phyloP scores from a whole-genome alignment of 2,888 invertebrate species.

The Ophion slaviceki region DNA sequence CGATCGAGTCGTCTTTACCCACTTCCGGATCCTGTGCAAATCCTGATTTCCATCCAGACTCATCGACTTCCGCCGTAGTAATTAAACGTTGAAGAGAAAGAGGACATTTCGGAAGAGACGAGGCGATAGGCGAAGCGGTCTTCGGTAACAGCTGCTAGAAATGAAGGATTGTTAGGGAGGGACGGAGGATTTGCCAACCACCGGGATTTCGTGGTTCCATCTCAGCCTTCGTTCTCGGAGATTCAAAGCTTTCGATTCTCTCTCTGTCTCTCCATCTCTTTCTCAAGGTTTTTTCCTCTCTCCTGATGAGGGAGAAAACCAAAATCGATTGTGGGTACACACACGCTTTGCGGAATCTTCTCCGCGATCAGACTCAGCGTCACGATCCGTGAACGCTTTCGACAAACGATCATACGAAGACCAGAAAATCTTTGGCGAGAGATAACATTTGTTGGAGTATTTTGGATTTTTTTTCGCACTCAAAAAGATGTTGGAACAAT shows the following conservation, averaged over 20 bases:
- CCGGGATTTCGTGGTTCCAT: slow-evolving; percentile 56
- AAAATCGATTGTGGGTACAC: slow-evolving; percentile 29
- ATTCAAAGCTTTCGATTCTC: slow-evolving; percentile 31
- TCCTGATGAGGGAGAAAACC: slow-evolving; percentile 10
- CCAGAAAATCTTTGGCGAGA: background rate
- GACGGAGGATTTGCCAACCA: slow-evolving; percentile 54
- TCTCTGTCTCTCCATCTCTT: background rate
- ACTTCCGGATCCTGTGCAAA: slow-evolving; percentile 67
- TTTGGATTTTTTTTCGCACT: no score
- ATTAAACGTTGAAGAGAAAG: slow-evolving; percentile 66
- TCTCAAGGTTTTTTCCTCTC: background rate
- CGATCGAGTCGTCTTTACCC: slow-evolving; percentile 61
- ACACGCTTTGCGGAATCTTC: slow-evolving; percentile 27
- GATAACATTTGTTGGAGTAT: background rate
- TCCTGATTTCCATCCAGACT: slow-evolving; percentile 68
- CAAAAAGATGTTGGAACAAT: no score
- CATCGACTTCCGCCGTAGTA: slow-evolving; percentile 66
- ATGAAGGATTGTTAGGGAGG: slow-evolving; percentile 38
- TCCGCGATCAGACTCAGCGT: background rate
- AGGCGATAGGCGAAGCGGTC: slow-evolving; percentile 51
- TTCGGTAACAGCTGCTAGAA: slow-evolving; percentile 51
- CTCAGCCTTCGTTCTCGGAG: slow-evolving; percentile 32
- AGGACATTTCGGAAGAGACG: slow-evolving; percentile 42
- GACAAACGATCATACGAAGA: background rate
- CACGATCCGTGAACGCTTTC: background rate